These are phyloP conservation scores for Tetramorium parvispinum DNA, from an alignment of 1,140 invertebrate genomes.

Conservation along the genomic window DNA sequence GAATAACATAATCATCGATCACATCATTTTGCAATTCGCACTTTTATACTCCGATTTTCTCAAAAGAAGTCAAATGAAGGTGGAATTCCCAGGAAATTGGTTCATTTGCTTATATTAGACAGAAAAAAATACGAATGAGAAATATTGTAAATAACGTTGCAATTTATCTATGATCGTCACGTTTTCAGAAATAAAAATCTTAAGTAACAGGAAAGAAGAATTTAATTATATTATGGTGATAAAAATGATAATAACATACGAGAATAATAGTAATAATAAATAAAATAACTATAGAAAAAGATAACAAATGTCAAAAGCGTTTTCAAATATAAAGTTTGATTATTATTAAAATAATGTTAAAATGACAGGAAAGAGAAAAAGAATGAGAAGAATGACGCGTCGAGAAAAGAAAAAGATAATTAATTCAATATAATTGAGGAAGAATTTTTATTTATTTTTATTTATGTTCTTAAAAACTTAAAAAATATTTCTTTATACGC, in stretches of 20 bases:
- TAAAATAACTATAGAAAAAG: neutral
- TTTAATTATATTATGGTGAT: neutral
- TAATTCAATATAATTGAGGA: neutral
- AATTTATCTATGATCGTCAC: too few species aligned
- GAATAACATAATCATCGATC: neutral
- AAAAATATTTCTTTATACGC: neutral
- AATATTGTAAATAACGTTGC: too few species aligned
- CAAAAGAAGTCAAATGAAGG: too few species aligned
- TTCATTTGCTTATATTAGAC: neutral
- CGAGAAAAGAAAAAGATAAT: neutral
- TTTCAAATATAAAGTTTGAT: neutral
- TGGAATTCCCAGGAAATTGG: neutral
- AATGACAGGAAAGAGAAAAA: neutral
- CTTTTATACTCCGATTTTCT: neutral
- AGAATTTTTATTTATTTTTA: constrained; percentile 11
- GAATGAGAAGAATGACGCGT: neutral
- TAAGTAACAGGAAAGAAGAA: neutral
- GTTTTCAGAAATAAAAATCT: neutral
- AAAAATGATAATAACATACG: neutral
- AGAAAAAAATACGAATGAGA: too few species aligned
- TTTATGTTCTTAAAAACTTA: neutral
- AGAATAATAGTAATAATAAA: neutral
- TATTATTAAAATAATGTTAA: neutral
- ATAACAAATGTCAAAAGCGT: neutral
- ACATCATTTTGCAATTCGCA: neutral